Conservation (phyloP, 2,888 invertebrate genomes). For the Drosophila quinaria region DNA sequence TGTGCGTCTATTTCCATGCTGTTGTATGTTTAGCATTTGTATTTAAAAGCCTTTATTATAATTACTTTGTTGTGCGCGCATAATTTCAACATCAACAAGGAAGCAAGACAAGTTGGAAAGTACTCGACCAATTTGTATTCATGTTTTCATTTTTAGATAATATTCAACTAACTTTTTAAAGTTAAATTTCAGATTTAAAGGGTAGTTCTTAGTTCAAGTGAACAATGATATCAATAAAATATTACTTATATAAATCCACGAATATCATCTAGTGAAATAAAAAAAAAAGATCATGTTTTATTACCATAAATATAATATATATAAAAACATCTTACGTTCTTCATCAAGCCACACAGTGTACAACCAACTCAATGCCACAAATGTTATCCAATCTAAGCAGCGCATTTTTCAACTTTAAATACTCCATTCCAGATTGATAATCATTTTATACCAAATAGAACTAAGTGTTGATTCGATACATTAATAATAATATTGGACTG, state of each 20-base stretch:
- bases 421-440: neutral
- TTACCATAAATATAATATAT: neutral
- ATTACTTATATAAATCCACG: neutral
- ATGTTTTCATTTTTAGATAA: too few species aligned
- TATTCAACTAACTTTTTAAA: neutral
- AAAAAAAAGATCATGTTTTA: neutral
- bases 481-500: neutral
- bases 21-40: conserved; percentile 36
- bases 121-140: neutral
- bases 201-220: neutral
- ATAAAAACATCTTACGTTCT: neutral
- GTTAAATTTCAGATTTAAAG: neutral
- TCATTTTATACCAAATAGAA: neutral
- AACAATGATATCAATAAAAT: neutral
- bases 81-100: conserved; percentile 55
- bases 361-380: neutral
- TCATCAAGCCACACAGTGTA: neutral
- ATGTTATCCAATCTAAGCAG: neutral
- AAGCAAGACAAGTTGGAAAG: neutral
- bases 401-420: neutral
- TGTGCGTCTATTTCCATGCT: neutral
- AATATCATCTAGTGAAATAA: neutral
- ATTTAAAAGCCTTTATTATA: conserved; percentile 38
- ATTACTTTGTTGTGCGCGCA: conserved; percentile 52
- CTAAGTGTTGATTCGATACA: neutral